A percentile compares a stretch with the other conserved stretches of the same genome.
Evolutionary conservation across 2,888 invertebrate species (phyloP).

Genomic region (Agrenia bidenticulata): DNA sequence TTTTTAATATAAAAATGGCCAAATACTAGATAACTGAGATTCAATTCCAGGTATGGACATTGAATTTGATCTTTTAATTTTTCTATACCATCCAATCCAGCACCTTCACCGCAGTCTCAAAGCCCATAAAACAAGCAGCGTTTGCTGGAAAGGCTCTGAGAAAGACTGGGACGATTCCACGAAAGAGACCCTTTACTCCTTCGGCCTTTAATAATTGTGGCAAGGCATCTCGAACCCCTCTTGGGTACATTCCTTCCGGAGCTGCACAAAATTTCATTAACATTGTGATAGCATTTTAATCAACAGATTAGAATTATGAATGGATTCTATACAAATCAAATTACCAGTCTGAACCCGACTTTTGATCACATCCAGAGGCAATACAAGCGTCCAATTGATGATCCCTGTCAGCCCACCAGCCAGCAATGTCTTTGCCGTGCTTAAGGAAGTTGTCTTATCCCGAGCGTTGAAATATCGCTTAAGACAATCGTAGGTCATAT

Average conservation of each 20-base stretch:
- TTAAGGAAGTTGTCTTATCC: neutral
- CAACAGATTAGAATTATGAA: no score
- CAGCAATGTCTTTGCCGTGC: conserved; percentile 12
- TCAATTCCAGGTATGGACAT: no score
- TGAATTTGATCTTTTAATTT: no score
- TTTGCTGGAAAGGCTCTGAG: conserved; percentile 97
- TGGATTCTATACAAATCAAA: no score
- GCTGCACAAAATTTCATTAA: no score
- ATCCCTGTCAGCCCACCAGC: conserved; percentile 32
- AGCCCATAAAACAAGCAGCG: conserved; percentile 97
- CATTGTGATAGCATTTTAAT: no score
- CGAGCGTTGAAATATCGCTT: conserved; percentile 11
- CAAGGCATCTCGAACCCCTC: conserved; percentile 88
- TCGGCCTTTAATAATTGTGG: conserved; percentile 79
- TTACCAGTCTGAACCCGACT: conserved; percentile 27
- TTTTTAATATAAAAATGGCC: no score
- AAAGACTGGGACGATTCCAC: conserved; percentile 92
- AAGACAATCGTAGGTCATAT: conserved; percentile 23
- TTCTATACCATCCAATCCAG: no score
- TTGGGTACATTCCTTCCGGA: conserved; percentile 89
- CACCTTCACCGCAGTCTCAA: conserved; percentile 77
- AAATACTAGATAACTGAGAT: no score
- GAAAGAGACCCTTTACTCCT: conserved; percentile 85
- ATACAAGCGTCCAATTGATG: conserved; percentile 23
- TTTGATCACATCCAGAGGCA: conserved; percentile 28